Conservation (phyloP, 2,113 vertebrate genomes). For the Cnemophilus loriae region DNA sequence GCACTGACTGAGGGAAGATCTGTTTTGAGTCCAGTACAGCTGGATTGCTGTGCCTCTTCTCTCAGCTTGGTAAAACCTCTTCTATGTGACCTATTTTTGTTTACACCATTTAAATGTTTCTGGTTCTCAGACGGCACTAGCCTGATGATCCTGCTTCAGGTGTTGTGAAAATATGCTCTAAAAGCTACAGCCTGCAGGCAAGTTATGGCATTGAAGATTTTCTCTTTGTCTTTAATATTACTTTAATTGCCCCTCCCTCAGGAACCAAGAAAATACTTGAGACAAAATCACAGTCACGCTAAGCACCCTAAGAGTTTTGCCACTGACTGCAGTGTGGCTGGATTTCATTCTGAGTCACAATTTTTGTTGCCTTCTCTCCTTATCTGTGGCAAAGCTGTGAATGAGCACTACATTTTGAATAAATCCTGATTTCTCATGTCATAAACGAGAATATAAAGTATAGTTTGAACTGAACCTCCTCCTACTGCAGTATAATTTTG, state of each 20-base stretch:
- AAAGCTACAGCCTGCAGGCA: neutral
- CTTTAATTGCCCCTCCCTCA: neutral
- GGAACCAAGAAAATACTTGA: neutral
- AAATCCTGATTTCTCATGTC: conserved; percentile 1
- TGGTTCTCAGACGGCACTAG: neutral
- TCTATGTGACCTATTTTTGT: neutral
- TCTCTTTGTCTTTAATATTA: neutral
- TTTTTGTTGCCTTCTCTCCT: neutral
- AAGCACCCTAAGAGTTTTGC: neutral
- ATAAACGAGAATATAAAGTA: conserved; percentile 12
- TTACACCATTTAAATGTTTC: neutral
- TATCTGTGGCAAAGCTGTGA: conserved; percentile 32
- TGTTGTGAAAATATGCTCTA: neutral
- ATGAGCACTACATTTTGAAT: conserved; percentile 29
- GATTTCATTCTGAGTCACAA: conserved; percentile 44
- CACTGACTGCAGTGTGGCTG: neutral
- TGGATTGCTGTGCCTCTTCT: neutral
- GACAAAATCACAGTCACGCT: neutral
- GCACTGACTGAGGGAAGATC: neutral
- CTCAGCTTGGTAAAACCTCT: neutral
- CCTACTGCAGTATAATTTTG: neutral
- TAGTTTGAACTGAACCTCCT: neutral
- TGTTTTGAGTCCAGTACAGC: neutral
- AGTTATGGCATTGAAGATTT: neutral
- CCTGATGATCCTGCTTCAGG: neutral